These are phyloP conservation scores for Masticophis lateralis DNA, from an alignment of 2,797 vertebrate species.

Conservation along the genomic window DNA sequence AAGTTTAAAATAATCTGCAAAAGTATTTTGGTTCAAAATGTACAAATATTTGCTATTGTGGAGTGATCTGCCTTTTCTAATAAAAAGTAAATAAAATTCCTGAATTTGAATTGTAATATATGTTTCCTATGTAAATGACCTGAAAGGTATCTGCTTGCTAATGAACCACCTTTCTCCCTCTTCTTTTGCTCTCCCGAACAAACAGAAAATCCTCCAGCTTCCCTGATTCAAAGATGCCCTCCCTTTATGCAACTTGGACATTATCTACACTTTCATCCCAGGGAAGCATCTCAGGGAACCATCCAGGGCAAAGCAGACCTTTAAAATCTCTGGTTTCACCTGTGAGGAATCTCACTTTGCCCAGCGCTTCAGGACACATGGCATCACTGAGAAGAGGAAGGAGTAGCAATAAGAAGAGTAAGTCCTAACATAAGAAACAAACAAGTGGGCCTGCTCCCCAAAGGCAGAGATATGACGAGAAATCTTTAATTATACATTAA, in stretches of 20 bases:
- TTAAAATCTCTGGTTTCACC: constrained; percentile 73
- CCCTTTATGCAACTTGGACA: constrained; percentile 69
- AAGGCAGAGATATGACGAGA: rapidly evolving
- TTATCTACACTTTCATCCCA: constrained; percentile 81
- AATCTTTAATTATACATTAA: neutral
- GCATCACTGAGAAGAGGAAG: constrained; percentile 79
- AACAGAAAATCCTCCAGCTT: constrained; percentile 85
- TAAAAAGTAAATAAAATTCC: neutral
- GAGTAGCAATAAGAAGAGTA: constrained; percentile 72
- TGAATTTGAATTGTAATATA: neutral
- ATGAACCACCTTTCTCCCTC: constrained; percentile 10
- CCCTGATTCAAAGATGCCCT: constrained; percentile 79
- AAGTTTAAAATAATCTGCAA: rapidly evolving
- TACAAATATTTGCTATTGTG: rapidly evolving
- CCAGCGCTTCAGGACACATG: constrained; percentile 61
- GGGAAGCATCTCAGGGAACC: constrained; percentile 77
- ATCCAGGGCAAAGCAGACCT: constrained; percentile 65
- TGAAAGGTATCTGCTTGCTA: neutral
- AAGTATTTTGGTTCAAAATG: rapidly evolving
- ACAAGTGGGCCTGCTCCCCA: rapidly evolving
- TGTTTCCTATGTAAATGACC: neutral
- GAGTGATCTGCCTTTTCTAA: neutral
- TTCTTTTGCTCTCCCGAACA: constrained; percentile 4
- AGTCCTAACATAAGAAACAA: constrained; percentile 43
- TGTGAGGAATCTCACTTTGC: constrained; percentile 46